Evolutionary conservation across 2,113 vertebrate genomes (phyloP).

Genomic region (Pomatorhinus ruficollis): DNA sequence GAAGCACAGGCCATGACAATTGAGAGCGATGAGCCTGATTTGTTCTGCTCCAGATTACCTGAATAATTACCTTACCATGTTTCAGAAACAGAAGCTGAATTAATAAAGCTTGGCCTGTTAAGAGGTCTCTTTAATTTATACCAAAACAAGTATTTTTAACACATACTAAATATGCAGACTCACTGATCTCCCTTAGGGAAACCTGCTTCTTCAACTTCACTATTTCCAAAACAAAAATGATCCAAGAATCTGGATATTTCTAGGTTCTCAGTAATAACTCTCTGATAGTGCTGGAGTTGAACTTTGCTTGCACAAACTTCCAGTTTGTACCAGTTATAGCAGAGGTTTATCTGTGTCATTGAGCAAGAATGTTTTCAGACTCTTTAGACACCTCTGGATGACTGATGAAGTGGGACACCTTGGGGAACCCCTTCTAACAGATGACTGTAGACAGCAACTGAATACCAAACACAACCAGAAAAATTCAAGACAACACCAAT

Average conservation of each 20-base stretch:
- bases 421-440: neutral
- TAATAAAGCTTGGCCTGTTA: neutral
- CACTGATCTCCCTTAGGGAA: neutral
- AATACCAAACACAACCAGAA: neutral
- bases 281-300: neutral
- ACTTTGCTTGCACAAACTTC: neutral
- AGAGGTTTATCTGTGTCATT: neutral
- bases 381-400: neutral
- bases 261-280: neutral
- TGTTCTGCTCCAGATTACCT: neutral
- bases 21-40: neutral
- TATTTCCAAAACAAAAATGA: neutral
- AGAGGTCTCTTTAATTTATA: neutral
- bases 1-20: neutral
- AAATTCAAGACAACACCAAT: neutral
- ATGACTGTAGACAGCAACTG: neutral
- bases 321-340: neutral
- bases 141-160: neutral
- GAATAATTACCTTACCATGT: neutral
- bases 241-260: neutral
- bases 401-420: neutral
- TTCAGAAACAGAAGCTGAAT: neutral
- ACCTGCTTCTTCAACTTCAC: neutral
- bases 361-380: neutral
- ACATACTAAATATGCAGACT: neutral